phyloP scores from a whole-genome alignment of 2,113 vertebrate genomes.

The Taurulus bubalis region DNA sequence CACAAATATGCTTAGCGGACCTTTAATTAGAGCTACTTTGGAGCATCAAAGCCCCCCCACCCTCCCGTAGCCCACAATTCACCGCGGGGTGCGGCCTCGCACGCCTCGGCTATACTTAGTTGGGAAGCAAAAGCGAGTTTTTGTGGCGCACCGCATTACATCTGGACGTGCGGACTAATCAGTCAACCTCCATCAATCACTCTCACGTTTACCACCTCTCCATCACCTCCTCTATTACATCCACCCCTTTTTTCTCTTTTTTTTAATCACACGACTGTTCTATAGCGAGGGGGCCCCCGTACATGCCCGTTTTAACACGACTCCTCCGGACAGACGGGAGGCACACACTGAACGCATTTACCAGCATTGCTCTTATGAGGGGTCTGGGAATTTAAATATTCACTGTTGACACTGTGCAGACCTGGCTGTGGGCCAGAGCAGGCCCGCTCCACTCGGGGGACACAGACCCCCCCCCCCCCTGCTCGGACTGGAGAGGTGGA shows the following conservation, averaged over 20 bases:
- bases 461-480: slow-evolving; percentile 81
- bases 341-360: slow-evolving; percentile 96
- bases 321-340: slow-evolving; percentile 90
- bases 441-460: slow-evolving; percentile 80
- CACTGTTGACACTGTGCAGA: slow-evolving; percentile 97
- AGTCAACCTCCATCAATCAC: slow-evolving; percentile 73
- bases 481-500: slow-evolving; percentile 86
- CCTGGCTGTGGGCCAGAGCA: slow-evolving; percentile 88
- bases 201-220: slow-evolving; percentile 70
- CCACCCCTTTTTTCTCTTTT: slow-evolving; percentile 25
- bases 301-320: slow-evolving; percentile 79
- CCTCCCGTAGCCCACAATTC: slow-evolving; percentile 50
- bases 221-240: slow-evolving; percentile 70
- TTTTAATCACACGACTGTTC: slow-evolving; percentile 56
- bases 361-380: slow-evolving; percentile 95
- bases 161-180: slow-evolving; percentile 76
- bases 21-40: slow-evolving; percentile 62
- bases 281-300: slow-evolving; percentile 46
- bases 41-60: slow-evolving; percentile 37
- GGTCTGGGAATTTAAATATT: slow-evolving; percentile 99
- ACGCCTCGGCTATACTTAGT: slow-evolving; percentile 55
- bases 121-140: slow-evolving; percentile 59
- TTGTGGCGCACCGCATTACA: slow-evolving; percentile 72
- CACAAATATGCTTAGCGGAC: slow-evolving; percentile 44
- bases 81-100: slow-evolving; percentile 65